Percentiles rank a stretch among this genome's conserved stretches.
These are phyloP conservation scores for Uloborus diversus DNA, from an alignment of 1,140 invertebrate genomes.

Conservation along the genomic window DNA sequence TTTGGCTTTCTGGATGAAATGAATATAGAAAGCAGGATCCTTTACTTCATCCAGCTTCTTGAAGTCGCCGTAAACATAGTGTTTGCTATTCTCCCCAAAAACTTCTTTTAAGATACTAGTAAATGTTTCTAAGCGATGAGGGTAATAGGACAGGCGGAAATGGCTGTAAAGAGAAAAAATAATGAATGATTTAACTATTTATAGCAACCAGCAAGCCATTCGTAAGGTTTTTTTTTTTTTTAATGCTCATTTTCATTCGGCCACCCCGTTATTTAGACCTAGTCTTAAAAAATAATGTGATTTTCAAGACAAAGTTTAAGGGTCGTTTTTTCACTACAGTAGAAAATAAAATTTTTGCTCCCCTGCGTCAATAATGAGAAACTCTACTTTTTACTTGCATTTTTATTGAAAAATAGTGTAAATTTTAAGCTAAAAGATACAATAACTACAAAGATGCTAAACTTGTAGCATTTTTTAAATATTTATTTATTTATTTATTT, in stretches of 20 bases:
- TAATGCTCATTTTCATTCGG: too few species aligned
- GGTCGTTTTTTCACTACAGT: not conserved
- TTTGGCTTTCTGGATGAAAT: constrained; percentile 82
- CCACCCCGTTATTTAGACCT: too few species aligned
- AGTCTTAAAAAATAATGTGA: too few species aligned
- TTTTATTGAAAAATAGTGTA: too few species aligned
- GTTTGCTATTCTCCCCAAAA: constrained; percentile 74
- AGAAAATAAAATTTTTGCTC: not conserved
- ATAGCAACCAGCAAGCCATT: too few species aligned
- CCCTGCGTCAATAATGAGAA: not conserved
- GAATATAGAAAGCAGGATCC: constrained; percentile 84
- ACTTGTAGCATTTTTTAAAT: too few species aligned
- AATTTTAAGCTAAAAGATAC: too few species aligned
- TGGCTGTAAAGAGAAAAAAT: constrained; percentile 70
- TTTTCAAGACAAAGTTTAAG: too few species aligned
- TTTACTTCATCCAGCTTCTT: constrained; percentile 73
- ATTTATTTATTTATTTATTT: too few species aligned
- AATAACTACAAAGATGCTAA: too few species aligned
- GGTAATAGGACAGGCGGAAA: constrained; percentile 87
- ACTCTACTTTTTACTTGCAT: not conserved
- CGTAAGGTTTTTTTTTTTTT: too few species aligned
- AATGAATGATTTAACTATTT: constrained; percentile 1
- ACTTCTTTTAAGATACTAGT: constrained; percentile 75
- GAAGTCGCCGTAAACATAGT: constrained; percentile 83
- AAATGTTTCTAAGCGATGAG: constrained; percentile 78